These are phyloP conservation scores for Aphrocallistes beatrix DNA, from an alignment of 37 sponge, comb jelly and placozoan species.

Conservation along the genomic window DNA sequence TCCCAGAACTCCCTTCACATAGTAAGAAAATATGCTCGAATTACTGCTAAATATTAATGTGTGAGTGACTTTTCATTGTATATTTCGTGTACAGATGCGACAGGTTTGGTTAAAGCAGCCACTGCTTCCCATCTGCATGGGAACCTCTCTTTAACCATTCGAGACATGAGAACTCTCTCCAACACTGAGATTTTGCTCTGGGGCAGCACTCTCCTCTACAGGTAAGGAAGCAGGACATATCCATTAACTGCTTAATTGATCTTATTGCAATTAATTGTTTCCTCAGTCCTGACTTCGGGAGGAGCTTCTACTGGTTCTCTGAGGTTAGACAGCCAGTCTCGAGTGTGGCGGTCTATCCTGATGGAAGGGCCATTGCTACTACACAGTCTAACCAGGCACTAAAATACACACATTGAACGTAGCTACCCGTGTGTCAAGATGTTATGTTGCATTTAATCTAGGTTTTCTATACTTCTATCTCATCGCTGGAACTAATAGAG, in stretches of 20 bases:
- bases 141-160: background rate
- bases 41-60: too few relatives aligned
- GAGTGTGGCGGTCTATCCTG: background rate
- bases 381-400: background rate
- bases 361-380: background rate
- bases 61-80: too few relatives aligned
- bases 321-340: background rate
- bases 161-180: conserved; percentile 13
- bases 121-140: background rate
- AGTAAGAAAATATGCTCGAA: too few relatives aligned
- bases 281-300: background rate
- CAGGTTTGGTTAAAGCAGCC: too few relatives aligned
- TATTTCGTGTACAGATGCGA: too few relatives aligned
- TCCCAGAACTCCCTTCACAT: too few relatives aligned
- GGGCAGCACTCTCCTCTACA: background rate
- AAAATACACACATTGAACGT: too few relatives aligned
- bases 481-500: background rate
- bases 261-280: background rate
- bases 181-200: background rate
- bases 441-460: background rate
- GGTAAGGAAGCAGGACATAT: background rate
- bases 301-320: conserved; percentile 9
- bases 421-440: background rate
- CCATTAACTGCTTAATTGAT: background rate
- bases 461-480: background rate